Conservation (phyloP, 2,888 invertebrate species). For the Patella pellucida region DNA sequence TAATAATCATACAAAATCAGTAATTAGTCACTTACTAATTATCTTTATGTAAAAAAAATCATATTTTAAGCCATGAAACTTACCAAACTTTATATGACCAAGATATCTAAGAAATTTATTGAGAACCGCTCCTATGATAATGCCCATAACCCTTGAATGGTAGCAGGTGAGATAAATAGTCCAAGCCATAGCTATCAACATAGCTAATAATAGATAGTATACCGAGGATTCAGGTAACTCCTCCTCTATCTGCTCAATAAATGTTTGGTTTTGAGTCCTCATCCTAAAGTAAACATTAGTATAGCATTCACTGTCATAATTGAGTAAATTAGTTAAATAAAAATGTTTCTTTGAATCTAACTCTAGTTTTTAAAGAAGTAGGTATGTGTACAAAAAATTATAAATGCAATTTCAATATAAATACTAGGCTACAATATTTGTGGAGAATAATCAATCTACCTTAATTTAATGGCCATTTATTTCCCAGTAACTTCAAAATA, state of each 20-base stretch:
- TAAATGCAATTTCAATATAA: too few relatives aligned
- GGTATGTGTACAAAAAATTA: too few relatives aligned
- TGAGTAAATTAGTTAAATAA: not conserved
- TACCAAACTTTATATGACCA: constrained; percentile 86
- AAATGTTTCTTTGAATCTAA: not conserved
- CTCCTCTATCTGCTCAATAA: constrained; percentile 33
- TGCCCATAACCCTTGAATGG: constrained; percentile 91
- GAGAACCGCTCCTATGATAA: constrained; percentile 87
- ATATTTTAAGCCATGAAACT: constrained; percentile 26
- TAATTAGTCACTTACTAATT: constrained; percentile 30
- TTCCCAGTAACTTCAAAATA: too few relatives aligned
- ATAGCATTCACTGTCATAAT: not conserved
- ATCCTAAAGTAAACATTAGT: not conserved
- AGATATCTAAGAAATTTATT: constrained; percentile 83
- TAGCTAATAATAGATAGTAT: constrained; percentile 62
- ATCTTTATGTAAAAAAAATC: too few relatives aligned
- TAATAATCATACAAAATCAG: constrained; percentile 6
- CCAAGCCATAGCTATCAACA: constrained; percentile 82
- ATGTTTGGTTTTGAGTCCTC: constrained; percentile 15
- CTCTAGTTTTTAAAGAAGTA: too few relatives aligned
- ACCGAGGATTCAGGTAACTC: constrained; percentile 54
- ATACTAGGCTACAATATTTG: too few relatives aligned
- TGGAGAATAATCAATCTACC: too few relatives aligned
- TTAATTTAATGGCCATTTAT: too few relatives aligned
- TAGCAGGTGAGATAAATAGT: constrained; percentile 95